These are phyloP conservation scores for Pipa parva DNA, from an alignment of 2,113 vertebrate genomes.

Conservation along the genomic window DNA sequence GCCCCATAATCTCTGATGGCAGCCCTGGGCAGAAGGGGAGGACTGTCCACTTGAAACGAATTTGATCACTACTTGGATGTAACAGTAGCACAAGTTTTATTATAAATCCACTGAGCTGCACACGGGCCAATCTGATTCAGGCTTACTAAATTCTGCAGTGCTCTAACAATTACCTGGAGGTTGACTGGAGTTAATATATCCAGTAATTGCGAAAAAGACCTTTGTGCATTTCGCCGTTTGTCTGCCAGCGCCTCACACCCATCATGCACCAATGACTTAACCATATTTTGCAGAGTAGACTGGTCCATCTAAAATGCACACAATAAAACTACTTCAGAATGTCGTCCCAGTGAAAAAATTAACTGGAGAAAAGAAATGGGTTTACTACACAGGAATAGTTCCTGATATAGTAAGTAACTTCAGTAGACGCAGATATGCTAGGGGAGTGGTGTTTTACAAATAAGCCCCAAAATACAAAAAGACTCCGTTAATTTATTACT, in stretches of 20 bases:
- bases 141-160: too few relatives aligned
- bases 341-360: too few relatives aligned
- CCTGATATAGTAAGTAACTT: not conserved
- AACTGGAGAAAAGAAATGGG: not conserved
- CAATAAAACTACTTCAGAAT: not conserved
- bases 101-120: too few relatives aligned
- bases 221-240: slow-evolving; percentile 69
- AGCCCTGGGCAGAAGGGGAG: too few relatives aligned
- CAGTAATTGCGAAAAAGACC: slow-evolving; percentile 70
- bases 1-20: too few relatives aligned
- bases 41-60: too few relatives aligned
- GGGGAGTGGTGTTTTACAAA: not conserved
- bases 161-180: slow-evolving; percentile 66
- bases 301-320: slow-evolving; percentile 45
- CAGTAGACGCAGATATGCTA: not conserved
- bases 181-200: slow-evolving; percentile 51
- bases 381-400: not conserved
- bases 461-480: not conserved
- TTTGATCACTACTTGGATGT: too few relatives aligned
- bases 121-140: too few relatives aligned
- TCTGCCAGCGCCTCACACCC: slow-evolving; percentile 69
- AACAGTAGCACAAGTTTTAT: too few relatives aligned
- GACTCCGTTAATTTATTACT: too few relatives aligned
- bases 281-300: slow-evolving; percentile 45
- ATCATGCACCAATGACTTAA: slow-evolving; percentile 62